Conservation (phyloP, 2,888 invertebrate species). For the Syritta pipiens region DNA sequence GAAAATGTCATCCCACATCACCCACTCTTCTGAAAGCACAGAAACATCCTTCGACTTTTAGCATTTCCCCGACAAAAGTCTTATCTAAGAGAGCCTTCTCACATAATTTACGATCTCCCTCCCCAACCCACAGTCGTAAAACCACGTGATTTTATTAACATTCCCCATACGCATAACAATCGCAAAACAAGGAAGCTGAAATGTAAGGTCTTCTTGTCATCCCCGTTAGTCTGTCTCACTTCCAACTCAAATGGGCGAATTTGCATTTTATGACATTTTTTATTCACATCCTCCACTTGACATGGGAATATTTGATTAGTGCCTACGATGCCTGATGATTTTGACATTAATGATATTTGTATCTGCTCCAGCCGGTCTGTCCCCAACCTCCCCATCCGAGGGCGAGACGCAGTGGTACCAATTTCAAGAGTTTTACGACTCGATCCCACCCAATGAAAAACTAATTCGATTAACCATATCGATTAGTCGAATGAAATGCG, state of each 20-base stretch:
- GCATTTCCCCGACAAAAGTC: too few species aligned
- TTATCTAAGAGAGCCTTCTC: too few species aligned
- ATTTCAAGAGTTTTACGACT: too few species aligned
- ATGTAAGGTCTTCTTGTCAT: background rate
- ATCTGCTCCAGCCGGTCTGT: background rate
- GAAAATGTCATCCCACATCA: too few species aligned
- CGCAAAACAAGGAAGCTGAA: background rate
- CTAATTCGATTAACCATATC: constrained; percentile 2
- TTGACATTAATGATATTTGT: background rate
- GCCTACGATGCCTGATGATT: background rate
- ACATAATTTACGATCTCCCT: constrained; percentile 23
- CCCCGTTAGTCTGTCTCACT: background rate
- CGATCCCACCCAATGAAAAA: too few species aligned
- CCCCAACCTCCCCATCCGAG: background rate
- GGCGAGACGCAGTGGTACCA: too few species aligned
- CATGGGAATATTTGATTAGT: constrained; percentile 4
- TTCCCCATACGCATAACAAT: background rate
- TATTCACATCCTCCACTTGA: constrained; percentile 15
- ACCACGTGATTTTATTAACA: constrained; percentile 24
- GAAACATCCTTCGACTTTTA: too few species aligned
- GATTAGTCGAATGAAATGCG: constrained; percentile 7
- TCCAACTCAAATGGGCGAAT: constrained; percentile 4
- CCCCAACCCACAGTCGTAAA: constrained; percentile 11
- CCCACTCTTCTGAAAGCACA: too few species aligned
- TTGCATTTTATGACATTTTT: constrained; percentile 35